Base-by-base conservation (phyloP, 2,888 invertebrate genomes). In the Pollenia amentaria region DNA sequence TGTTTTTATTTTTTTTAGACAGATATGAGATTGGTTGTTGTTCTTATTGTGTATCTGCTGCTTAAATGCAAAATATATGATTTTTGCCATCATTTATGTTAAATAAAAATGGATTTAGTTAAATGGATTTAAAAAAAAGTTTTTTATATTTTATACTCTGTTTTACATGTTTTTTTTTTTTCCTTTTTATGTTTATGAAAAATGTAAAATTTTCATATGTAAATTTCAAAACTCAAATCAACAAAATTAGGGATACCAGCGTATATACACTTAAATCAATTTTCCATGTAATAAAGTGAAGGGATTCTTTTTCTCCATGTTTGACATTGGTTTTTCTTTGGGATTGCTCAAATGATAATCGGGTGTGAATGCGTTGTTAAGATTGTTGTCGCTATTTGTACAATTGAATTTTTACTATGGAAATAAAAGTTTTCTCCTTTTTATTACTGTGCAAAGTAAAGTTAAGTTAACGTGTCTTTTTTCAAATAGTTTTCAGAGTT, bases 61-160 rank as follows among this genome's bases (percentile, higher is more conserved):
- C n/a, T 53, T 14, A 42, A 40, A 75, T 81, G 48, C 12, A 38
- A 70, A 76, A 72, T 76, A 65, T 75, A 85, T 83, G 85, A 85
- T 84, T 83, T 84, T 90, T 90, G 91, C 90, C 90, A 89, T 90
- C 84, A 78, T 84, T 87, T 87, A 91, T 91, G 91, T 89, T 91
- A 91, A 91, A 91, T 90, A 89, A 90, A 90, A 84, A 81, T 87
- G 91, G 91, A 91, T 91, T 91, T 92, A 89, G 88, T 90, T 90
- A 92, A 92, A 91, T 91, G 90, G 91, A 91, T 90, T 91, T 90
- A 89, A 73, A 84, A 81, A 87, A 87, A 77, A 80, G 82, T 75
- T 87, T 73, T 64, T 51, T 75, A 48, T 55, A 21, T 48, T 62
- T 75, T 44, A 64, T 42, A 46, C 46, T 55, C 55, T 73, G 38